A percentile compares a stretch with the other conserved stretches of the same genome.
Conservation (phyloP, 1,140 invertebrate genomes). For the Micrasema longulum region DNA sequence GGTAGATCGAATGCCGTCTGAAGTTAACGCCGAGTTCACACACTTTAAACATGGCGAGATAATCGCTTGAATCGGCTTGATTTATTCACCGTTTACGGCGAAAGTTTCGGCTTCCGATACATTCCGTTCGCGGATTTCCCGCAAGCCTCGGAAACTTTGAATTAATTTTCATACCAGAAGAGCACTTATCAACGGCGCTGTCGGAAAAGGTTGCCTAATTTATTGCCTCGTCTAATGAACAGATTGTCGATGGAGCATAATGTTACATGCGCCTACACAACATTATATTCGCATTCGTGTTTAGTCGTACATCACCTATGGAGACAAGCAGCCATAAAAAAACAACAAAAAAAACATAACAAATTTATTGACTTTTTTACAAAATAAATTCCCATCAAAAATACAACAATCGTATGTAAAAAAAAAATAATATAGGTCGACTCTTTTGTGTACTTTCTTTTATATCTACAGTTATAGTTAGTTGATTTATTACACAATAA, state of each 20-base stretch:
- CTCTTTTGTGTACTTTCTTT: too few relatives aligned
- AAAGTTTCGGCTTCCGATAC: conserved; percentile 53
- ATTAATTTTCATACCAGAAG: conserved; percentile 51
- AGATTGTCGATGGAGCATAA: conserved; percentile 47
- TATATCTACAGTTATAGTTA: too few relatives aligned
- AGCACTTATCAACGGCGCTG: conserved; percentile 43
- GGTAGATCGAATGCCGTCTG: conserved; percentile 34
- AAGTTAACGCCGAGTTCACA: conserved; percentile 26
- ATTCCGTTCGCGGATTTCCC: conserved; percentile 48
- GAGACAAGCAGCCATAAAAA: too few relatives aligned
- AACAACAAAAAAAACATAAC: too few relatives aligned
- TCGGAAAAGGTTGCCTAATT: conserved; percentile 49
- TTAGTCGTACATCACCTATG: neutral
- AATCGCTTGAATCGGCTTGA: conserved; percentile 53
- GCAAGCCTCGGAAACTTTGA: conserved; percentile 43
- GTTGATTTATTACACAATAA: too few relatives aligned
- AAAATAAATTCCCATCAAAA: too few relatives aligned
- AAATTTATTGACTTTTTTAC: too few relatives aligned
- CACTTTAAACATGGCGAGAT: conserved; percentile 42
- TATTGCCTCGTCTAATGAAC: conserved; percentile 49
- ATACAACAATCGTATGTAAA: too few relatives aligned
- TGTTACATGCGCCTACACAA: conserved; percentile 11
- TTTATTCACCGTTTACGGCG: conserved; percentile 51
- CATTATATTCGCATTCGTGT: neutral
- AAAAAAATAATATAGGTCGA: too few relatives aligned